Percentiles rank a stretch among this genome's conserved stretches.
Evolutionary conservation across 2,797 vertebrate species (phyloP).

Genomic region (Typhlichthys eigenmanni): DNA sequence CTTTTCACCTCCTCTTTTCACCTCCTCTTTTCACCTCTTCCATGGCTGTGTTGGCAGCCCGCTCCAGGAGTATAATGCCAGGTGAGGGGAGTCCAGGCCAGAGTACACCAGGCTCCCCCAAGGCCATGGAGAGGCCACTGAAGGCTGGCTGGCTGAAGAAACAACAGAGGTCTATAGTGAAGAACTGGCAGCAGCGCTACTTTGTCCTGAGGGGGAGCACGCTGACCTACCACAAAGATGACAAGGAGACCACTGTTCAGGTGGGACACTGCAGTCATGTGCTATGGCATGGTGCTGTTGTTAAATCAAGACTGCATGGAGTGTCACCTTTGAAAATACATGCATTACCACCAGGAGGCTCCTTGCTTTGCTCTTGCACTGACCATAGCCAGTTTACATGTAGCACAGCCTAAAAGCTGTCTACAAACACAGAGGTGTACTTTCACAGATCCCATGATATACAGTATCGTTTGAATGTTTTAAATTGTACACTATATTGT

Average conservation of each 20-base stretch:
- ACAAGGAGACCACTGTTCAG: conserved; percentile 87
- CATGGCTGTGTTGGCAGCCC: conserved; percentile 71
- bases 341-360: too few relatives aligned
- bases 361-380: too few relatives aligned
- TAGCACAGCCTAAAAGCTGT: too few relatives aligned
- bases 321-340: too few relatives aligned
- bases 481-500: too few relatives aligned
- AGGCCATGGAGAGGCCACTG: conserved; percentile 82
- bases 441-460: too few relatives aligned
- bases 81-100: conserved; percentile 69
- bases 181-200: conserved; percentile 94
- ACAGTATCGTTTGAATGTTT: too few relatives aligned
- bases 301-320: too few relatives aligned
- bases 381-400: too few relatives aligned
- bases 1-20: too few relatives aligned
- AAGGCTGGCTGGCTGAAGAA: conserved; percentile 95
- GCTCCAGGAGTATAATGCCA: conserved; percentile 88
- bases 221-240: conserved; percentile 91
- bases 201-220: conserved; percentile 88
- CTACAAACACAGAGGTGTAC: too few relatives aligned
- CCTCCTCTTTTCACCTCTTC: conserved; percentile 10
- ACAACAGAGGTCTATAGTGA: conserved; percentile 91
- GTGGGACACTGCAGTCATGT: conserved; percentile 59
- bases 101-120: conserved; percentile 48
- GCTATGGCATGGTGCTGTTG: not conserved